phyloP scores from a whole-genome alignment of 1,140 invertebrate species.

The Calephelis nemesis region DNA sequence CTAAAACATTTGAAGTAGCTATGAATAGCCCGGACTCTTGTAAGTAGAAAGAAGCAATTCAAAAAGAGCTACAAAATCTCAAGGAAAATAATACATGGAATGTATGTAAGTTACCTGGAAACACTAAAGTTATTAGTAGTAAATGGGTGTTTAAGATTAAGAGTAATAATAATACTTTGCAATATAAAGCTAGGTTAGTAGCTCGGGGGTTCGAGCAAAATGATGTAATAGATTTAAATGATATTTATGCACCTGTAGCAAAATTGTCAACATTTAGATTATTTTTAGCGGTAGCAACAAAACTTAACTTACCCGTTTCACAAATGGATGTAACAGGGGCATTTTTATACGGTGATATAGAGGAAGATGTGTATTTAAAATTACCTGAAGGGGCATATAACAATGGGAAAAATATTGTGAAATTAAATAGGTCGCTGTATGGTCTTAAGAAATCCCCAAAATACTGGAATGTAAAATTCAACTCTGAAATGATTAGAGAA shows the following conservation, averaged over 20 bases:
- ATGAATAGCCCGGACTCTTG: neutral
- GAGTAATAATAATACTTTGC: no score
- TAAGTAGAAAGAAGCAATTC: constrained; percentile 27
- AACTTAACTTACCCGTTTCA: constrained; percentile 26
- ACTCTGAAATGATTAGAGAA: no score
- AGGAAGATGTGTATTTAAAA: constrained; percentile 34
- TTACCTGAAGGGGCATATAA: constrained; percentile 32
- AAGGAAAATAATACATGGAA: no score
- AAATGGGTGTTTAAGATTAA: no score
- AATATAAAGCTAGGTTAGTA: no score
- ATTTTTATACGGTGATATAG: constrained; percentile 16
- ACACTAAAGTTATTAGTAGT: no score
- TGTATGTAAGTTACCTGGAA: no score
- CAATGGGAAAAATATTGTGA: constrained; percentile 27
- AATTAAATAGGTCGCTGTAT: constrained; percentile 39
- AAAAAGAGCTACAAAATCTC: constrained; percentile 27
- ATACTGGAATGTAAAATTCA: constrained; percentile 21
- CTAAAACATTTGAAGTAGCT: no score
- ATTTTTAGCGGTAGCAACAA: constrained; percentile 34
- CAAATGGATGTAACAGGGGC: no score
- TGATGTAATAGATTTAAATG: no score
- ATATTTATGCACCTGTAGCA: no score
- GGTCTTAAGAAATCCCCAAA: constrained; percentile 37
- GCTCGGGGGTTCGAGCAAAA: no score
- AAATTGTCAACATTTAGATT: constrained; percentile 4